Percentiles rank a stretch among this genome's conserved stretches.
Evolutionary conservation across 2,113 vertebrate species (phyloP).

Genomic region (Phoxinus phoxinus): DNA sequence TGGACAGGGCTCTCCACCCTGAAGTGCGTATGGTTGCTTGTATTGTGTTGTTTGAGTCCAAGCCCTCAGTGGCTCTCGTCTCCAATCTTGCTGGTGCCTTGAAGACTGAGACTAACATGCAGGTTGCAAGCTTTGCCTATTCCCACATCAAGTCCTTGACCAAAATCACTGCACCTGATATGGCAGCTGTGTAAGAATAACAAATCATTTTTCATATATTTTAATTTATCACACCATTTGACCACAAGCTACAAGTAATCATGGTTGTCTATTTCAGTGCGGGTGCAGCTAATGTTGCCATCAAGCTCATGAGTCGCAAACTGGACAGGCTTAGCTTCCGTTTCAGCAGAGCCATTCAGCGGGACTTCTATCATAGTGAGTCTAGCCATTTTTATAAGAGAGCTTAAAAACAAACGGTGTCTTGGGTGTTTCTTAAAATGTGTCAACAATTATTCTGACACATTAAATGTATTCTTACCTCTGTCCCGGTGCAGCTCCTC

Average conservation of each 20-base stretch:
- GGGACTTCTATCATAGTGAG: conserved; percentile 64
- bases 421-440: no score
- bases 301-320: conserved; percentile 78
- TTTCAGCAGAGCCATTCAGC: conserved; percentile 76
- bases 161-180: conserved; percentile 69
- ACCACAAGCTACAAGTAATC: neutral
- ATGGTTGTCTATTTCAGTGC: conserved; percentile 72
- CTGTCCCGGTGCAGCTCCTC: conserved; percentile 65
- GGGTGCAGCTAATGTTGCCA: conserved; percentile 79
- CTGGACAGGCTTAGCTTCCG: conserved; percentile 72
- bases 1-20: conserved; percentile 73
- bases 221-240: neutral
- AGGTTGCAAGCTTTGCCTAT: conserved; percentile 83
- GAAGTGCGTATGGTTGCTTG: conserved; percentile 83
- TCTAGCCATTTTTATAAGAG: no score
- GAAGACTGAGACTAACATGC: conserved; percentile 76
- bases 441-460: no score
- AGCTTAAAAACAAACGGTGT: no score
- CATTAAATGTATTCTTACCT: neutral
- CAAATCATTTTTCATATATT: neutral
- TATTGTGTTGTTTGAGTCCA: conserved; percentile 81
- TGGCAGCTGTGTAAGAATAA: conserved; percentile 77
- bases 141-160: conserved; percentile 83
- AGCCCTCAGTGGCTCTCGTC: conserved; percentile 76
- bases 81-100: conserved; percentile 73